A percentile compares a stretch with the other conserved stretches of the same genome.
Conservation (phyloP, 1,140 invertebrate species). For the Thaumatotibia leucotreta region DNA sequence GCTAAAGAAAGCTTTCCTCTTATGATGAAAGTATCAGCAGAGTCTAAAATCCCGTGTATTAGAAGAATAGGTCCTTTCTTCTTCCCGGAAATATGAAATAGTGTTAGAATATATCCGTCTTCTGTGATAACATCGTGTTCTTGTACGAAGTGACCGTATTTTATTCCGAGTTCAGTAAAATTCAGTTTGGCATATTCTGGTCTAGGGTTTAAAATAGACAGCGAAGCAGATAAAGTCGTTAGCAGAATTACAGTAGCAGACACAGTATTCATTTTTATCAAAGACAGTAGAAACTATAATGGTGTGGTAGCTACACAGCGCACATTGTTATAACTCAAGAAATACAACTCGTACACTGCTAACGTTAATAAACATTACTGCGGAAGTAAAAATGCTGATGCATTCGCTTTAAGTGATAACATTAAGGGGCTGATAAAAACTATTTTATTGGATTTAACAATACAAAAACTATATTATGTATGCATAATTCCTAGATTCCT, state of each 20-base stretch:
- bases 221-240: not conserved
- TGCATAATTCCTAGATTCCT: no score
- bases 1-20: slow-evolving; percentile 78
- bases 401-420: not conserved
- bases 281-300: not conserved
- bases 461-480: no score
- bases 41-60: slow-evolving; percentile 81
- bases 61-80: slow-evolving; percentile 71
- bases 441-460: no score
- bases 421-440: not conserved
- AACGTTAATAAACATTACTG: not conserved
- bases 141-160: slow-evolving; percentile 18
- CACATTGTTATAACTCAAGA: not conserved
- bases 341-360: not conserved
- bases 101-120: slow-evolving; percentile 26
- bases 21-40: slow-evolving; percentile 80
- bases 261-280: not conserved
- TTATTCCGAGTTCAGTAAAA: slow-evolving; percentile 18
- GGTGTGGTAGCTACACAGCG: not conserved
- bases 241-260: not conserved
- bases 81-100: slow-evolving; percentile 24
- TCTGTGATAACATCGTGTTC: slow-evolving; percentile 19
- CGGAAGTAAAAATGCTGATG: not conserved
- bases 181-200: not conserved
- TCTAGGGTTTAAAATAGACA: not conserved